Conservation (phyloP, 2,113 vertebrate genomes). For the Hippopotamus amphibius region DNA sequence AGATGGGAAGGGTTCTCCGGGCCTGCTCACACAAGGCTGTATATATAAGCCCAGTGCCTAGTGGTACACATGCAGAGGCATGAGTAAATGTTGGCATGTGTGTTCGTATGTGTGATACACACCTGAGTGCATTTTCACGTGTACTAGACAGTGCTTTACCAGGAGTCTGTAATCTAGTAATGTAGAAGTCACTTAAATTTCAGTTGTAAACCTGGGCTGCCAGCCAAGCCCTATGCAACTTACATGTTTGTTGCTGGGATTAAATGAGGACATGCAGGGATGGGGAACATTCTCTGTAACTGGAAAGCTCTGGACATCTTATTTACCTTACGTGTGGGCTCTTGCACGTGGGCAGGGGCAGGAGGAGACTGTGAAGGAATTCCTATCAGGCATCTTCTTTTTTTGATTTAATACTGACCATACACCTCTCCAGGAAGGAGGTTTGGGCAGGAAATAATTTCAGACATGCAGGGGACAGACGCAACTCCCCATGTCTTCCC, state of each 20-base stretch:
- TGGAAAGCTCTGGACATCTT: background rate
- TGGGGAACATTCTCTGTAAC: background rate
- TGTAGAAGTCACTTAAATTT: background rate
- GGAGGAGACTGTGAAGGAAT: background rate
- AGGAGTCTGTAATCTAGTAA: background rate
- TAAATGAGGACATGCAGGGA: background rate
- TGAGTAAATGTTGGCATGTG: background rate
- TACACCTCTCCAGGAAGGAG: background rate
- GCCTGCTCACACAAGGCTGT: background rate
- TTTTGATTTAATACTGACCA: background rate
- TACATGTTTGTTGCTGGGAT: background rate
- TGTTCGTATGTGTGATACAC: background rate
- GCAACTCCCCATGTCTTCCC: background rate
- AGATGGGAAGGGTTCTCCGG: background rate
- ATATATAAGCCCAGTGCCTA: background rate
- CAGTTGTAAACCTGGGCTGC: background rate
- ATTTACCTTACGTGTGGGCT: background rate
- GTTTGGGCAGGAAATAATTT: background rate
- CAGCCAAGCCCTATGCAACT: background rate
- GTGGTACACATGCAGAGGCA: background rate
- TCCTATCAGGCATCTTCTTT: background rate
- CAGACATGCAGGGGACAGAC: background rate
- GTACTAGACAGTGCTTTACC: background rate
- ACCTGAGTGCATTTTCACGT: background rate
- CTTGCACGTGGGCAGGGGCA: background rate